A percentile compares a stretch with the other conserved stretches of the same genome.
These are phyloP conservation scores for Ips typographus DNA, from an alignment of 1,140 invertebrate species.

Conservation along the genomic window DNA sequence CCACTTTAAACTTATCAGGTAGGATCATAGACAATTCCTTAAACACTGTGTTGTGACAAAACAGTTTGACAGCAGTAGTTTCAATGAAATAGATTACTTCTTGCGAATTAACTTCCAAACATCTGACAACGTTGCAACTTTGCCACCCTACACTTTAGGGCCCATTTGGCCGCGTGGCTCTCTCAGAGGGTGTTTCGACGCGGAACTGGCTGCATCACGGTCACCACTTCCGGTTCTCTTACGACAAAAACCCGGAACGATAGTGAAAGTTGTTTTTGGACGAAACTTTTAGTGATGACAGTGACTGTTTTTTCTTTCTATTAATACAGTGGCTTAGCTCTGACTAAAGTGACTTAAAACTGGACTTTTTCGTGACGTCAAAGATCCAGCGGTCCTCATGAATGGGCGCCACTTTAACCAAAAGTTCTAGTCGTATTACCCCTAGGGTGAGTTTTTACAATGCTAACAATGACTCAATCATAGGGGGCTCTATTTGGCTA, in stretches of 20 bases:
- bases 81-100: too few species aligned
- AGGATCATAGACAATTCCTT: too few species aligned
- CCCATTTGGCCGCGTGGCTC: constrained; percentile 24
- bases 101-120: too few species aligned
- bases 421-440: constrained; percentile 49
- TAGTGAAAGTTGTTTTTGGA: constrained; percentile 31
- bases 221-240: neutral
- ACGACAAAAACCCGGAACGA: constrained; percentile 1
- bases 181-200: constrained; percentile 38
- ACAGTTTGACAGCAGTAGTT: too few species aligned
- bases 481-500: neutral
- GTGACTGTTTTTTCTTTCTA: neutral
- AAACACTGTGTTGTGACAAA: too few species aligned
- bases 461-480: too few species aligned
- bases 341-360: neutral
- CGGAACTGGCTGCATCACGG: constrained; percentile 4
- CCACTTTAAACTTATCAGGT: too few species aligned
- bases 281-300: neutral
- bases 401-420: constrained; percentile 53
- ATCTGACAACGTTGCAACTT: too few species aligned
- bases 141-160: constrained; percentile 18
- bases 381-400: constrained; percentile 39
- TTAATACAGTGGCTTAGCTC: neutral
- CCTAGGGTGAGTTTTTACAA: constrained; percentile 14
- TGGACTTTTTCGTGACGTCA: neutral